Conservation (phyloP, 1,140 invertebrate genomes). For the Monomorium pharaonis region DNA sequence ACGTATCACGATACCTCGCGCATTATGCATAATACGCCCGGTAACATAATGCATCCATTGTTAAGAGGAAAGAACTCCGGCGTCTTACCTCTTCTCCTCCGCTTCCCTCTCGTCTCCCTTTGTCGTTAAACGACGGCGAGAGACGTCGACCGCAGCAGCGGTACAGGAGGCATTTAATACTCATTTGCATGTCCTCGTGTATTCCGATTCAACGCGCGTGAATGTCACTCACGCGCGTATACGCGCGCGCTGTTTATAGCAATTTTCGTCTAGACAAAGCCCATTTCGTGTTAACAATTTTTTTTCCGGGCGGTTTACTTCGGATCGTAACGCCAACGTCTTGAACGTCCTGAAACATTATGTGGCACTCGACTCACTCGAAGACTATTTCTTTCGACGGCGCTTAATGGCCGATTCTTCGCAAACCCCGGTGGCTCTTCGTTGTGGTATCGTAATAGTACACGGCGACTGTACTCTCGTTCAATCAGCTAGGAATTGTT, state of each 20-base stretch:
- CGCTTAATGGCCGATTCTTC: neutral
- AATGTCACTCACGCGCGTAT: constrained; percentile 24
- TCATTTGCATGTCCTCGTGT: constrained; percentile 66
- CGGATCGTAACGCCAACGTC: neutral
- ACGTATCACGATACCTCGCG: constrained; percentile 60
- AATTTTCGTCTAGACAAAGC: constrained; percentile 46
- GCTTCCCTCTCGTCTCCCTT: constrained; percentile 27
- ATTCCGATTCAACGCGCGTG: constrained; percentile 31
- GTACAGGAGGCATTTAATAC: constrained; percentile 67
- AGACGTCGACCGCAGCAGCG: constrained; percentile 52
- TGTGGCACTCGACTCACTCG: neutral
- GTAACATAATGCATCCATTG: constrained; percentile 74
- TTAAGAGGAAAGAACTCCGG: constrained; percentile 57
- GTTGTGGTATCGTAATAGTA: neutral
- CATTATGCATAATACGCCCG: constrained; percentile 69
- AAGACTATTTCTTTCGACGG: neutral
- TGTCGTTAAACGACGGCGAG: constrained; percentile 35
- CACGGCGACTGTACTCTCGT: constrained; percentile 1
- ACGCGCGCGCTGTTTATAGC: constrained; percentile 45
- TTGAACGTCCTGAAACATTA: neutral
- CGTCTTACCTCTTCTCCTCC: constrained; percentile 1
- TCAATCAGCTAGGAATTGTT: constrained; percentile 6
- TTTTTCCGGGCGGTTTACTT: neutral
- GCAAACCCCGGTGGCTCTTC: neutral
- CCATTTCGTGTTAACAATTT: constrained; percentile 5